Base-by-base conservation (phyloP, 2,888 invertebrate species). In the Cistogaster globosa region DNA sequence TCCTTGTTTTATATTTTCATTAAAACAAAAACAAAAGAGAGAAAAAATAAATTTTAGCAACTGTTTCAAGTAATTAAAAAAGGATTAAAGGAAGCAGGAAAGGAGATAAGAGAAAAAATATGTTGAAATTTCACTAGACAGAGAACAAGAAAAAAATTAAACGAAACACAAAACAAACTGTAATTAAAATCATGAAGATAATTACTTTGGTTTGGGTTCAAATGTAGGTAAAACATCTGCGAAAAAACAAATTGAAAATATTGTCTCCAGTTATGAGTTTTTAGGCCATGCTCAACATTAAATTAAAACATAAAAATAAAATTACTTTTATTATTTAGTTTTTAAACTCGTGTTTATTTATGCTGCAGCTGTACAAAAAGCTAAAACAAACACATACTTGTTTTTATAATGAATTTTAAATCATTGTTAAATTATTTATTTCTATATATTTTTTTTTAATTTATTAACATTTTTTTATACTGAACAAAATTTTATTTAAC, bases 51-150 rank as follows among this genome's bases (percentile, higher is more conserved):
- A 82, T 58, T 14, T 62, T 68, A 68, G 32, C 81, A 81, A 62
- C 26, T 75, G 82, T 63, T 67, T 3, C 12, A 16, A 71, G 71
- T 77, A 77, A 80, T 80, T 80, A 80, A 67, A 71, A 71, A 83
- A 32, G 67, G 38, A 82, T 76, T 82, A 76, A 45, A 63, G 72
- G 26, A 82, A 38, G 75, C 65, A 38, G 58, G 57, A 45, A 81
- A 76, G 38, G 38, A 51, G 53, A 53, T 58, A 68, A 62, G 45
- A 45, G 26, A 38, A 69, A 71, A 45, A 69, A 76, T 69, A 63
- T 69, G 63, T 48, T 58, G 75, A 55, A 60, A 48, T 62, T 69
- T 36, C 53, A 32, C 42, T 65, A 62, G 71, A 36, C 42, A 80
- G 42, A 42, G 42, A 42, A 42, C 1, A 42, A 57, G 32, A 38